These are phyloP conservation scores for Mythimna impura DNA, from an alignment of 2,888 invertebrate genomes.

Conservation along the genomic window DNA sequence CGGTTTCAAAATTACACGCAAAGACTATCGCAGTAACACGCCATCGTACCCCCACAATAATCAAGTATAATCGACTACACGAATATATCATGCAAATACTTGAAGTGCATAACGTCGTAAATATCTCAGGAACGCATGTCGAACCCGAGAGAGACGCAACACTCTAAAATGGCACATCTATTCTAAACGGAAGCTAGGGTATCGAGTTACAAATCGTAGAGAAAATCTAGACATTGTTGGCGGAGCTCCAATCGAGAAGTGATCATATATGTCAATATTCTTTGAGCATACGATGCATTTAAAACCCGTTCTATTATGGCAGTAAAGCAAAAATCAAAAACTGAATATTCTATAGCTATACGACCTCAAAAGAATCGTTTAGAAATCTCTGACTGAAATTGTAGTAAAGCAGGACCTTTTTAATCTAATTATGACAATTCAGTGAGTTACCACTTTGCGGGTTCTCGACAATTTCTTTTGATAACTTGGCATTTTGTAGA, in stretches of 20 bases:
- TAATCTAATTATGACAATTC: conserved; percentile 86
- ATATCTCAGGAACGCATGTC: conserved; percentile 83
- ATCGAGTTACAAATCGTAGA: conserved; percentile 88
- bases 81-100: conserved; percentile 73
- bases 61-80: conserved; percentile 62
- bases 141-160: conserved; percentile 82
- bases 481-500: conserved; percentile 83
- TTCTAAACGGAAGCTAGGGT: conserved; percentile 87
- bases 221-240: conserved; percentile 88
- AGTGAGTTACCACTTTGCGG: conserved; percentile 83
- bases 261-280: conserved; percentile 91
- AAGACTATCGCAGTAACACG: conserved; percentile 56
- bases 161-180: conserved; percentile 86
- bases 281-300: conserved; percentile 85
- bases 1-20: conserved; percentile 56
- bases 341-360: conserved; percentile 60
- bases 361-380: conserved; percentile 48
- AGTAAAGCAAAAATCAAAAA: conserved; percentile 65
- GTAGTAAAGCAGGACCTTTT: conserved; percentile 75
- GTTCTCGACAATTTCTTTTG: conserved; percentile 85
- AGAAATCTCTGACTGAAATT: conserved; percentile 71
- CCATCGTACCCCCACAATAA: conserved; percentile 51
- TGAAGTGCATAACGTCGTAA: conserved; percentile 82
- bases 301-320: conserved; percentile 72
- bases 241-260: conserved; percentile 87